Percentiles rank a stretch among this genome's conserved stretches.
Conservation (phyloP, 2,113 vertebrate genomes). For the Elgaria multicarinata region DNA sequence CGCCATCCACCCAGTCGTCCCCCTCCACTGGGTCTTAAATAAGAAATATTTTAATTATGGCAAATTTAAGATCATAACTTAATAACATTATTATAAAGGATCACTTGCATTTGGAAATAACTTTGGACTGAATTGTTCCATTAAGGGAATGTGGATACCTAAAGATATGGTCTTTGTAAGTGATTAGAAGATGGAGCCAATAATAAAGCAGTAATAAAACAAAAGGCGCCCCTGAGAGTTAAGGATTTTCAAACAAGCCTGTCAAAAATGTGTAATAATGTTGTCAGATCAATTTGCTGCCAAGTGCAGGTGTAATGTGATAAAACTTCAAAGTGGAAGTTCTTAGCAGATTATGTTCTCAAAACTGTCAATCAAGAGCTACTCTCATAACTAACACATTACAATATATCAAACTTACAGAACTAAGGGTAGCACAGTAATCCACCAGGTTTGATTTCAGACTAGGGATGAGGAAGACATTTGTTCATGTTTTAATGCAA, state of each 20-base stretch:
- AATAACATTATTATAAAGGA: background rate
- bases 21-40: background rate
- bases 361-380: constrained; percentile 63
- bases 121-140: constrained; percentile 26
- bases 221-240: constrained; percentile 56
- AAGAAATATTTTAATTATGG: background rate
- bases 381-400: constrained; percentile 67
- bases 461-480: background rate
- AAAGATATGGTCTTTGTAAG: constrained; percentile 51
- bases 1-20: accelerated
- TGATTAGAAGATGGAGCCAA: constrained; percentile 60
- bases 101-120: constrained; percentile 37
- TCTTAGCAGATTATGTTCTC: constrained; percentile 65
- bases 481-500: too few species aligned
- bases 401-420: constrained; percentile 62
- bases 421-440: constrained; percentile 22
- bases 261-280: constrained; percentile 72
- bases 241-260: constrained; percentile 62
- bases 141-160: constrained; percentile 47
- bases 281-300: constrained; percentile 72
- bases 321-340: constrained; percentile 51
- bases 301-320: constrained; percentile 58
- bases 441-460: background rate
- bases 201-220: constrained; percentile 56
- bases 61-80: background rate